Percentiles rank a stretch among this genome's conserved stretches.
These are phyloP conservation scores for Ganaspis sp. DNA, from an alignment of 1,140 invertebrate species.

Conservation along the genomic window DNA sequence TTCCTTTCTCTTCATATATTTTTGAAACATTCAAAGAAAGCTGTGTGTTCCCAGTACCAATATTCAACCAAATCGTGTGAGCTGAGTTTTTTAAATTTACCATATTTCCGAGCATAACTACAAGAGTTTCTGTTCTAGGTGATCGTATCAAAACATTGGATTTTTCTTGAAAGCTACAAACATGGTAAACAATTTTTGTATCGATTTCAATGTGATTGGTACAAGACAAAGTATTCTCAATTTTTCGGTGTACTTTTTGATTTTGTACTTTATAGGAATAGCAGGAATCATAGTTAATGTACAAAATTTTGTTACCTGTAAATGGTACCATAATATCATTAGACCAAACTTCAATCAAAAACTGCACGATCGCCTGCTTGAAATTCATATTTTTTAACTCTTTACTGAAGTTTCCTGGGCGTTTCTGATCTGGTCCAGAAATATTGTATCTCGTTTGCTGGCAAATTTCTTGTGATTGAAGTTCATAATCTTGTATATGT, in stretches of 20 bases:
- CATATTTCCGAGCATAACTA: conserved; percentile 59
- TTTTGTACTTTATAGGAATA: conserved; percentile 46
- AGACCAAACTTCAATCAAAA: conserved; percentile 56
- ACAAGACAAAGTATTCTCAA: conserved; percentile 54
- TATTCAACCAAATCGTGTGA: conserved; percentile 35
- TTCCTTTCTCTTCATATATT: conserved; percentile 44
- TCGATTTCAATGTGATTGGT: conserved; percentile 40
- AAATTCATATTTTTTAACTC: conserved; percentile 58
- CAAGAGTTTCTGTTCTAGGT: conserved; percentile 53
- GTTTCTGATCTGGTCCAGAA: conserved; percentile 38
- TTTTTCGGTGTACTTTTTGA: conserved; percentile 43
- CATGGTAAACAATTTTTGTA: conserved; percentile 59
- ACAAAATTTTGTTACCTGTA: conserved; percentile 55
- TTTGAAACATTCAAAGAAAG: conserved; percentile 41
- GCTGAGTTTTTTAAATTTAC: conserved; percentile 25
- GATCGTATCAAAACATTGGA: conserved; percentile 49
- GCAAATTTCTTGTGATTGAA: conserved; percentile 16
- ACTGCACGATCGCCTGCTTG: conserved; percentile 55
- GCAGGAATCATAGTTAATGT: conserved; percentile 53
- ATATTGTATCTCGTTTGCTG: conserved; percentile 34
- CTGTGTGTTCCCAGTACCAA: conserved; percentile 33
- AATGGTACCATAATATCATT: conserved; percentile 48
- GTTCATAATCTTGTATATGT: conserved; percentile 50
- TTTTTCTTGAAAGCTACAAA: conserved; percentile 52
- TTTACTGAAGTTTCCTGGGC: conserved; percentile 44